Percentiles rank a stretch among this genome's conserved stretches.
These are phyloP conservation scores for Antheraea mylitta DNA, from an alignment of 1,140 invertebrate species.

Conservation along the genomic window DNA sequence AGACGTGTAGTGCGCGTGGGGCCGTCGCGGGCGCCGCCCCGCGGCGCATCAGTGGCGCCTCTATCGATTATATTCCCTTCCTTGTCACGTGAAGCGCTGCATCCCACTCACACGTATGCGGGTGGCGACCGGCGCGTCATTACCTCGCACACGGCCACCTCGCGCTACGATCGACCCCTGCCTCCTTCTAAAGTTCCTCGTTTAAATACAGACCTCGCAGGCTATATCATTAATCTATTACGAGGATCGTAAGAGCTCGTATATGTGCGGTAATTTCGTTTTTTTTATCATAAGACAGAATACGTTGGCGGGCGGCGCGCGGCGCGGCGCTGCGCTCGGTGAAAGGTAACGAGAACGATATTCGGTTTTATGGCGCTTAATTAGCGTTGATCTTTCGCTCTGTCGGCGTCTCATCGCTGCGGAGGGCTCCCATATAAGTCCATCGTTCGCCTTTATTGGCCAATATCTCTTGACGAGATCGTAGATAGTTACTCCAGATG, in stretches of 20 bases:
- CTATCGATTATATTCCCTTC: constrained; percentile 39
- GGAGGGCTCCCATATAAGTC: constrained; percentile 46
- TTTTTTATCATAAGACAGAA: constrained; percentile 39
- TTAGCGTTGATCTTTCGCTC: constrained; percentile 64
- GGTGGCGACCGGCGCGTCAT: constrained; percentile 44
- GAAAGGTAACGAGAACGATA: constrained; percentile 64
- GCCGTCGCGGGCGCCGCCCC: constrained; percentile 68
- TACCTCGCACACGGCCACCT: constrained; percentile 30
- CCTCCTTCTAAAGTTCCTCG: constrained; percentile 32
- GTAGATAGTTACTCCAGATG: constrained; percentile 47
- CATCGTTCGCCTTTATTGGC: constrained; percentile 41
- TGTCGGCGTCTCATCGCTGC: constrained; percentile 42
- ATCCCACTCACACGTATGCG: constrained; percentile 52
- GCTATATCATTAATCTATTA: constrained; percentile 76
- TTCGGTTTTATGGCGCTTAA: constrained; percentile 73
- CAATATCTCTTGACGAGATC: constrained; percentile 41
- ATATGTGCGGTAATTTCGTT: constrained; percentile 52
- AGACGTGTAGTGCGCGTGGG: constrained; percentile 63
- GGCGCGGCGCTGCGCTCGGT: constrained; percentile 31
- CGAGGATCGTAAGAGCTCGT: constrained; percentile 49
- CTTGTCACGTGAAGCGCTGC: constrained; percentile 38
- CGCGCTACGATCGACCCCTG: constrained; percentile 37
- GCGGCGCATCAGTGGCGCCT: constrained; percentile 66
- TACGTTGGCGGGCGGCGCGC: constrained; percentile 32
- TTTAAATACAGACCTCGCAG: constrained; percentile 62